Evolutionary conservation across 2,888 invertebrate genomes (phyloP), one percentile per base, ranked within the genome.

Genomic region (Drosophila nr. perissopoda): DNA sequence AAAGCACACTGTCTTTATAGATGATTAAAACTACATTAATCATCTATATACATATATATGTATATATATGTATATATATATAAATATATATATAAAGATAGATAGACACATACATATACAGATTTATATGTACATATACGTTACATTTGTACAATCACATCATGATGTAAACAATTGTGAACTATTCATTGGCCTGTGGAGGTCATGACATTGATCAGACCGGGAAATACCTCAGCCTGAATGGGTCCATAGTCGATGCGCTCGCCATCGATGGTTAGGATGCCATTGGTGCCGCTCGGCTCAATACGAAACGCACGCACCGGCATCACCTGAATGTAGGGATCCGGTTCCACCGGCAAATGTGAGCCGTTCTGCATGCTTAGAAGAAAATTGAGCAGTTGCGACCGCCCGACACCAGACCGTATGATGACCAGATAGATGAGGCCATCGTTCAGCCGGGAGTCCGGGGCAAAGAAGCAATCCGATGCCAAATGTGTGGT

Each of bases 181-280:
- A 29, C 45, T 38, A 40, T 11, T 79, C 48, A 65, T 81, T 91
- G 63, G 96, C 96, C 91, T 96, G 69, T 82, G 25, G 78, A 89
- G 61, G 88, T 96, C 94, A 97, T 94, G 49, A 97, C 94, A 83
- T 95, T 95, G 13, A 96, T 95, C 87, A 97, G 93, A 62, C 96
- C 95, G 21, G 97, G 95, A 90, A 97, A 96, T 87, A 98, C 95
- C 93, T 98, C 97, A 0, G 96, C 98, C 93, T 99, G 98, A 62
- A 98, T 95, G 2, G 97, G 96, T 1, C 97, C 97, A 90, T 97
- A 97, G 69, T 97, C 96, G 4, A 99, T 96, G 40, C 95, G 94
- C 92, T 99, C 99, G 0, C 99, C 99, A 92, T 99, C 99, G 0
- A 99, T 97, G 1, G 98, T 97, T 63, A 99, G 94, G 82, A 97